Base-by-base conservation (phyloP, 2,888 invertebrate genomes). In the Noctua comes region DNA sequence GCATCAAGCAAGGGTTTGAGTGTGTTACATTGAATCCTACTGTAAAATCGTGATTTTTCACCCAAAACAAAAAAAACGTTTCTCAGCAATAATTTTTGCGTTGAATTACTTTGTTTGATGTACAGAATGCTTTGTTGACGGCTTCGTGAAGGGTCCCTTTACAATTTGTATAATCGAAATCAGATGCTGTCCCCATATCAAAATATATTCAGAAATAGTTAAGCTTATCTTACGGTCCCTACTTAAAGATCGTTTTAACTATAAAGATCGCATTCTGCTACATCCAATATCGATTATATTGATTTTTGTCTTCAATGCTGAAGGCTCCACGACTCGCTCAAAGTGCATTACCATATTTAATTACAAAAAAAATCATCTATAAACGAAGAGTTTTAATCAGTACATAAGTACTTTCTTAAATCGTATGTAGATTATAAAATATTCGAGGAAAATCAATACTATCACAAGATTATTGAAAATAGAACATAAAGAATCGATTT, bases 271-370 rank as follows among this genome's bases (percentile, higher is more conserved):
- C 31, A 54, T 72, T 77, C 1, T 62, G 72, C 73, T 64, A 51
- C 24, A 7, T 71, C 68, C 69, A 70, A 62, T 83, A 68, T 66
- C 13, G 18, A 71, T 76, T 64, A 71, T 59, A 79, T 83, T 70
- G 78, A 80, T 84, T 86, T 79, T 86, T 51, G 59, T 70, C 1
- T 70, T 21, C 36, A 73, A 85, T 2, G 0, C 62, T 57, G 6
- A 70, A 72, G 13, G 13, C 4, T n/a, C 64, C 54, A 36, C 65
- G 48, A 69, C 65, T 66, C 21, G 27, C 6, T 59, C 18, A 24
- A 71, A 46, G 40, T 65, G 54, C 54, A 86, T 87, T 87, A 71
- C 36, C 85, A 87, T 88, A 88, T 77, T 76, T 88, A 85, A 88
- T 89, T 88, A 79, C 70, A 73, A 76, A 76, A 43, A 78, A 76